These are phyloP conservation scores for Cheilosia vernalis DNA, from an alignment of 2,888 invertebrate genomes.

Conservation along the genomic window DNA sequence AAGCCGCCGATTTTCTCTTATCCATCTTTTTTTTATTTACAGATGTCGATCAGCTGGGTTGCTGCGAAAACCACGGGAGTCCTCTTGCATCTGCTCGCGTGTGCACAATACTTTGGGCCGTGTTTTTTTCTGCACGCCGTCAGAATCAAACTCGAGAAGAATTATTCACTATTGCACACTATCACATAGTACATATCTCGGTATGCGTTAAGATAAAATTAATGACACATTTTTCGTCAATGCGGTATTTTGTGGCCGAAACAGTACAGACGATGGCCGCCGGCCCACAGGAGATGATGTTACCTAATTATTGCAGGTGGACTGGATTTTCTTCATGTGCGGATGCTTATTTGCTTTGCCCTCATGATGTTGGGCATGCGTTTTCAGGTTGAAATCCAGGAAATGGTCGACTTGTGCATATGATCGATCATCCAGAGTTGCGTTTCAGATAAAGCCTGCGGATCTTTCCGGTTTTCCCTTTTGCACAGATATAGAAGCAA, in stretches of 20 bases:
- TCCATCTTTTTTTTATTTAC: neutral
- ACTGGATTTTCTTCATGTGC: slow-evolving; percentile 4
- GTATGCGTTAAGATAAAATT: slow-evolving; percentile 44
- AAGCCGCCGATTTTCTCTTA: no score
- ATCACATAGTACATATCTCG: slow-evolving; percentile 13
- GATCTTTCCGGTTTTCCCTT: slow-evolving; percentile 15
- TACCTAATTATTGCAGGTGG: slow-evolving; percentile 27
- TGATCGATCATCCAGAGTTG: slow-evolving; percentile 37
- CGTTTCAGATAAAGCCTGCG: neutral
- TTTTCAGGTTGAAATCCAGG: slow-evolving; percentile 32
- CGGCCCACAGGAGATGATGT: slow-evolving; percentile 37
- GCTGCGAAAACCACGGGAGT: neutral
- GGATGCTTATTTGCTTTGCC: slow-evolving; percentile 20
- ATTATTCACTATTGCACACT: slow-evolving; percentile 39
- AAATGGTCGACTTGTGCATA: slow-evolving; percentile 10
- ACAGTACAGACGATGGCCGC: neutral
- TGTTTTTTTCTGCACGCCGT: neutral
- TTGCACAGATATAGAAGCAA: no score
- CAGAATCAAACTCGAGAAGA: neutral
- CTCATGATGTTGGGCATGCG: slow-evolving; percentile 8
- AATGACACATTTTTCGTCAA: slow-evolving; percentile 30
- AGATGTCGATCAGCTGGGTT: slow-evolving; percentile 1
- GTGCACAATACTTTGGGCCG: neutral
- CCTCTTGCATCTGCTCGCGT: slow-evolving; percentile 11
- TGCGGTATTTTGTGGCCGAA: slow-evolving; percentile 1